Evolutionary conservation across 2,797 vertebrate species (phyloP), one percentile per base, ranked within the genome.

Genomic region (Lepilemur septentrionalis): DNA sequence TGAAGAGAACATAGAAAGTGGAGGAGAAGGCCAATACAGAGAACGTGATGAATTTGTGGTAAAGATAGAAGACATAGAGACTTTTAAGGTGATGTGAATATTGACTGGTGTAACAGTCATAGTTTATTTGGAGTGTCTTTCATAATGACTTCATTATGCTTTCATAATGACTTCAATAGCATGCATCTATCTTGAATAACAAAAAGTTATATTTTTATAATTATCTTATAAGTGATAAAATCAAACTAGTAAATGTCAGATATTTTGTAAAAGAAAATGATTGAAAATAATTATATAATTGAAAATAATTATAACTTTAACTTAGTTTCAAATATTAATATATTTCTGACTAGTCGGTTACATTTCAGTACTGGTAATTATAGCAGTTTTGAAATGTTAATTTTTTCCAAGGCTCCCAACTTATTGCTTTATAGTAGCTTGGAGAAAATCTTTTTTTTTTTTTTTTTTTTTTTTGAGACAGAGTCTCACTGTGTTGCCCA

Each of bases 31-130:
- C 92, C 99, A 99, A 98, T 99, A 99, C 98, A 98, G 99, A 91
- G 99, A 99, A 95, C 99, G 99, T 72, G 99, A 99, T 84, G 99
- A 99, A 98, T 99, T 99, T 98, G 99, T 99, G 35, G 99, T 99
- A 97, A 99, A 99, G 98, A 99, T 99, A 93, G 99, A 99, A 98
- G 99, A 99, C 91, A 99, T 99, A 80, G 99, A 99, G 97, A 98
- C 95, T 82, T 98, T 99, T 79, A 99, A 99, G 99, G 99, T 99
- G 99, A 98, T 86, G 46, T 67, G 22, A 94, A 63, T 67, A 32
- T 97, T 81, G n/a, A 35, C 28, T 69, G 13, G 15, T 55, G 4
- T 87, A 87, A 92, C 94, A 50, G 69, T 81, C 63, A 23, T 78
- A 83, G 32, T 63, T 83, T 52, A 61, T 28, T 69, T 73, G 67